Percentiles rank a stretch among this genome's conserved stretches.
Evolutionary conservation across 2,113 vertebrate genomes (phyloP).

Genomic region (Erpornis zantholeuca): DNA sequence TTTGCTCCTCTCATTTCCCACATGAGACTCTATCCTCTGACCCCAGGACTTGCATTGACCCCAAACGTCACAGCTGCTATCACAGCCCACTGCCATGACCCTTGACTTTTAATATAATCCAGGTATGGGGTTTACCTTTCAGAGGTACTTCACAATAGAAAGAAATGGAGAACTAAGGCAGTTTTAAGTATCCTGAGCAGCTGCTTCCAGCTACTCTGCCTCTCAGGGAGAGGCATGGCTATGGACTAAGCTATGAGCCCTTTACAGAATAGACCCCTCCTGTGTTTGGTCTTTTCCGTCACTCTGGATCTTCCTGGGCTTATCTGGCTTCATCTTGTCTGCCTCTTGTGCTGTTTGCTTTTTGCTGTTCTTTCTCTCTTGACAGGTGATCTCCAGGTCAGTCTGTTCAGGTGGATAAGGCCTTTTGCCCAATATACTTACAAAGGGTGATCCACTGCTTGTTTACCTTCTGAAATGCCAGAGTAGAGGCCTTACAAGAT

Average conservation of each 20-base stretch:
- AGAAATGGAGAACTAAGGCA: background rate
- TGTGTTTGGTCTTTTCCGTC: background rate
- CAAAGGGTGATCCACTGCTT: background rate
- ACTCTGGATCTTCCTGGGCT: background rate
- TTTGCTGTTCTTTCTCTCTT: background rate
- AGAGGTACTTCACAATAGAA: background rate
- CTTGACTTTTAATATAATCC: background rate
- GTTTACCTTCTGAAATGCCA: background rate
- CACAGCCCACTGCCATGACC: background rate
- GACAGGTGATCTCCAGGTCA: background rate
- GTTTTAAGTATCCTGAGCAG: background rate
- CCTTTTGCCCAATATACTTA: background rate
- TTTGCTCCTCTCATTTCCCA: background rate
- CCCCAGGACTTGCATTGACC: background rate
- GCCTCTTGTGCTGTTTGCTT: background rate
- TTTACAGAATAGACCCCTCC: background rate
- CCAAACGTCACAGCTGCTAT: background rate
- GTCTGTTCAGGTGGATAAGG: background rate
- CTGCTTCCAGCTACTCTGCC: background rate
- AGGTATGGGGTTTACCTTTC: background rate
- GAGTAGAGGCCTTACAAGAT: background rate
- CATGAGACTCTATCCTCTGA: background rate
- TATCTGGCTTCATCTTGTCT: background rate
- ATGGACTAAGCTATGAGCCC: background rate
- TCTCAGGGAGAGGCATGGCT: background rate